Evolutionary conservation across 2,888 invertebrate species (phyloP).

Genomic region (Ptychoptera albimana): DNA sequence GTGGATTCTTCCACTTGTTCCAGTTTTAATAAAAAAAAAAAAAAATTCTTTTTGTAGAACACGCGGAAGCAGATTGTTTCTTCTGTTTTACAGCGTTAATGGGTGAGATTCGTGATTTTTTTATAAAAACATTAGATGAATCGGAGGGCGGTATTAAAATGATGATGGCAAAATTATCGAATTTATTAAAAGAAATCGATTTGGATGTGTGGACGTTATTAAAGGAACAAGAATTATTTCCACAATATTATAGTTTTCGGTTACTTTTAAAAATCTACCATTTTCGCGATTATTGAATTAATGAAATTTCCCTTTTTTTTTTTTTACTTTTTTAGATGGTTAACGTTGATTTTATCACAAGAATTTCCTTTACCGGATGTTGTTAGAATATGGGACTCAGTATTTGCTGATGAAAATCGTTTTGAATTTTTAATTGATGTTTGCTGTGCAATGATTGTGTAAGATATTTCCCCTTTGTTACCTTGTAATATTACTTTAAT

Average conservation of each 20-base stretch:
- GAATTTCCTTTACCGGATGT: conserved; percentile 97
- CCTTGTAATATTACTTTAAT: conserved; percentile 4
- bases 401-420: conserved; percentile 79
- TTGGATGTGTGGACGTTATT: conserved; percentile 58
- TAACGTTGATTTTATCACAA: conserved; percentile 87
- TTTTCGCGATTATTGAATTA: background rate
- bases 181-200: conserved; percentile 63
- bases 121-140: conserved; percentile 90
- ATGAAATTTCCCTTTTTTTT: conserved; percentile 1
- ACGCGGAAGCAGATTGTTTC: conserved; percentile 95
- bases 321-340: conserved; percentile 51
- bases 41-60: conserved; percentile 39
- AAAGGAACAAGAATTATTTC: conserved; percentile 70
- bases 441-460: conserved; percentile 97
- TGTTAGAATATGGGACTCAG: conserved; percentile 90
- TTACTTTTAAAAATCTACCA: conserved; percentile 21
- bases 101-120: conserved; percentile 94
- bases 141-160: conserved; percentile 80
- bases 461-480: conserved; percentile 34
- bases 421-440: conserved; percentile 85
- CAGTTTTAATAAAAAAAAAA: conserved; percentile 1
- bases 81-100: conserved; percentile 97
- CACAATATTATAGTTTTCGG: conserved; percentile 94
- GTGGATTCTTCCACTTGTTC: conserved; percentile 6
- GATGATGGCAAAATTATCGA: conserved; percentile 72